Percentiles rank a stretch among this genome's conserved stretches.
These are phyloP conservation scores for Botia kubotai DNA, from an alignment of 2,797 vertebrate species.

Conservation along the genomic window DNA sequence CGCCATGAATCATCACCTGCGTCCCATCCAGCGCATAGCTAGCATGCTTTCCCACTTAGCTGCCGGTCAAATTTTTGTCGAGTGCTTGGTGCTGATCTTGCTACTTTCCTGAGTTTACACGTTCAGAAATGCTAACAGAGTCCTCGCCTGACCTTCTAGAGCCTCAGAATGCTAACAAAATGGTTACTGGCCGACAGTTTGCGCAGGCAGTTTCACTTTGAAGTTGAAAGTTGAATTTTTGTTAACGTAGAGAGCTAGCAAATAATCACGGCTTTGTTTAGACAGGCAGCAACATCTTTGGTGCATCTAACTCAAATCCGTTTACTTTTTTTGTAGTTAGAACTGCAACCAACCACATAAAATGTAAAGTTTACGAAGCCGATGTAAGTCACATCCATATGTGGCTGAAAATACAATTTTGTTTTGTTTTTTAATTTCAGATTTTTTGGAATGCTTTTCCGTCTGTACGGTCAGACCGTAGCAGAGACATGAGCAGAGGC, in stretches of 20 bases:
- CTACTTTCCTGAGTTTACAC: conserved; percentile 53
- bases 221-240: background rate
- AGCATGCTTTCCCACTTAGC: conserved; percentile 58
- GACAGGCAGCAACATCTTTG: background rate
- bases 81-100: conserved; percentile 48
- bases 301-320: background rate
- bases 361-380: background rate
- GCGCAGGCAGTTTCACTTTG: conserved; percentile 27
- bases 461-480: no score
- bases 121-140: conserved; percentile 42
- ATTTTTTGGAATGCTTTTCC: background rate
- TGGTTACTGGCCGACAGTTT: background rate
- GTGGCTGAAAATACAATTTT: no score
- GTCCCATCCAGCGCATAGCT: conserved; percentile 61
- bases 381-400: no score
- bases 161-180: conserved; percentile 33
- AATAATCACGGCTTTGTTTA: background rate
- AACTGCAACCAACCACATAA: background rate
- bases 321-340: background rate
- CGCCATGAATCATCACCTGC: conserved; percentile 67
- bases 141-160: conserved; percentile 33
- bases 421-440: no score
- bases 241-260: background rate
- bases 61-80: conserved; percentile 2
- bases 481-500: no score